Conservation (phyloP, 2,888 invertebrate genomes). For the Gari tellinella region DNA sequence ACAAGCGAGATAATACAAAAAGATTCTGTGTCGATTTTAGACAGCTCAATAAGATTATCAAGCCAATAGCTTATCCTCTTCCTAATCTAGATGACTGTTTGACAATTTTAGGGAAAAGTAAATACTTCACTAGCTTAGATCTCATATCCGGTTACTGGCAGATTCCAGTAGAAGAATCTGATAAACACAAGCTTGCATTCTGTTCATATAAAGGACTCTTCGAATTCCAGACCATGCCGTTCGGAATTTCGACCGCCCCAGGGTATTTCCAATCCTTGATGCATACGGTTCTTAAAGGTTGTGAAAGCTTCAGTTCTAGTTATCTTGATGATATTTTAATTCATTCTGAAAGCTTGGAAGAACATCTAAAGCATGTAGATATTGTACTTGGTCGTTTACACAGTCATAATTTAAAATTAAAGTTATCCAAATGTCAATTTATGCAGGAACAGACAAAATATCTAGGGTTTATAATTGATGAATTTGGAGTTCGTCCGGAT, state of each 20-base stretch:
- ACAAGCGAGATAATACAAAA: conserved; percentile 36
- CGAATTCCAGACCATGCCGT: conserved; percentile 44
- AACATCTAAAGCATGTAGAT: conserved; percentile 41
- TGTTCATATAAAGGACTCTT: conserved; percentile 39
- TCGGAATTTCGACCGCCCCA: conserved; percentile 46
- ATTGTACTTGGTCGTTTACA: conserved; percentile 12
- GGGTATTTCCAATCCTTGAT: conserved; percentile 39
- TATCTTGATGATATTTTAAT: conserved; percentile 57
- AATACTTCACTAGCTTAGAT: conserved; percentile 45
- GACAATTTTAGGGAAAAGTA: conserved; percentile 29
- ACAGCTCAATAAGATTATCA: conserved; percentile 35
- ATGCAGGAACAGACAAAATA: conserved; percentile 34
- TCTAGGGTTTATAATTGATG: conserved; percentile 30
- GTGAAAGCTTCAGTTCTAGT: conserved; percentile 25
- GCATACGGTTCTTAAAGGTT: conserved; percentile 35
- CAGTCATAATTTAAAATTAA: conserved; percentile 25
- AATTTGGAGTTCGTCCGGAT: conserved; percentile 33
- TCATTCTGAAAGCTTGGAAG: conserved; percentile 32
- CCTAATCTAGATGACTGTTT: conserved; percentile 47
- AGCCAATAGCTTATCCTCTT: conserved; percentile 35
- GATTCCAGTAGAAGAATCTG: conserved; percentile 23
- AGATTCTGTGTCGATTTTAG: conserved; percentile 40
- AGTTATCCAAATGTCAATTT: conserved; percentile 35
- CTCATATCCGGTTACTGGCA: conserved; percentile 50
- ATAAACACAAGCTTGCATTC: conserved; percentile 48